phyloP scores from a whole-genome alignment of 2,113 vertebrate species.

The Lonchura striata region DNA sequence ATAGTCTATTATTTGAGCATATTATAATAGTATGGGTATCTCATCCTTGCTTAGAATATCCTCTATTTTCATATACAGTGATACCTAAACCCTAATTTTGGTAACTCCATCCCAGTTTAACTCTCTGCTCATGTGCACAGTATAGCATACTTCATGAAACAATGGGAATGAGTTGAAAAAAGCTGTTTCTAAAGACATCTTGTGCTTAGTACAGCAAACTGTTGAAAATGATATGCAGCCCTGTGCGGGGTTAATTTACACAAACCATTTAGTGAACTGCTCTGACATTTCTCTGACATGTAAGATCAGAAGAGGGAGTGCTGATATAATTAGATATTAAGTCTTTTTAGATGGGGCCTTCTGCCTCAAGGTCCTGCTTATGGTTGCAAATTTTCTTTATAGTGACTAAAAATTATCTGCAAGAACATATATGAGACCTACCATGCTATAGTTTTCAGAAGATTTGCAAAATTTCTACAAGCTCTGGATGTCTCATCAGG shows the following conservation, averaged over 20 bases:
- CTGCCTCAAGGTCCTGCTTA: not conserved
- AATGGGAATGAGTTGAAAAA: not conserved
- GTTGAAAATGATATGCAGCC: not conserved
- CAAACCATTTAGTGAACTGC: not conserved
- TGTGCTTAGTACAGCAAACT: not conserved
- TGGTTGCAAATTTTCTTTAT: not conserved
- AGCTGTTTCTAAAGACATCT: not conserved
- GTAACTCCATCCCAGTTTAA: not conserved
- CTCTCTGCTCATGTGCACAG: not conserved
- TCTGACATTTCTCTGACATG: not conserved
- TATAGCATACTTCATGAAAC: not conserved
- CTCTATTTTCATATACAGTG: not conserved
- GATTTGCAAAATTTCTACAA: not conserved
- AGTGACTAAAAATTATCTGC: not conserved
- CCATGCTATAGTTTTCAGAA: not conserved
- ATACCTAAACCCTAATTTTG: not conserved
- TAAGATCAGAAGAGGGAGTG: not conserved
- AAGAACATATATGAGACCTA: not conserved
- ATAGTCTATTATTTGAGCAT: not conserved
- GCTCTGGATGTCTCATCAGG: not conserved
- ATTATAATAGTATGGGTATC: not conserved
- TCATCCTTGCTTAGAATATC: not conserved
- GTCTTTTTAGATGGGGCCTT: not conserved
- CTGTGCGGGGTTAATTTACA: not conserved
- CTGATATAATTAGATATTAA: slow-evolving; percentile 1